Evolutionary conservation across 2,888 invertebrate species (phyloP).

Genomic region (Parnassius glacialis): DNA sequence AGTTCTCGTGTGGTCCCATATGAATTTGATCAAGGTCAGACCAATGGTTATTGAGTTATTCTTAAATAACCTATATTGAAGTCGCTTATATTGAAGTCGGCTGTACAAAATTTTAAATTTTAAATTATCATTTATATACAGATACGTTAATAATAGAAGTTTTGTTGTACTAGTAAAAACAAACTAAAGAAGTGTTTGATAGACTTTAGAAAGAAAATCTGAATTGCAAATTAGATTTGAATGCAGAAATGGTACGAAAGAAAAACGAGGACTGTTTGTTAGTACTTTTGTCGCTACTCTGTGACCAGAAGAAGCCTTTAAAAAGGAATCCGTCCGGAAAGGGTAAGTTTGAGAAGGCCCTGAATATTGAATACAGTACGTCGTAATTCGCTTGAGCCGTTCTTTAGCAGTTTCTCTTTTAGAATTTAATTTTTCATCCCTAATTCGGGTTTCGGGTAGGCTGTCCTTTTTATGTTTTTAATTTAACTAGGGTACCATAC

Average conservation of each 20-base stretch:
- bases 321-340: constrained; percentile 43
- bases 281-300: constrained; percentile 56
- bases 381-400: constrained; percentile 11
- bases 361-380: constrained; percentile 24
- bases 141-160: no score
- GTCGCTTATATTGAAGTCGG: no score
- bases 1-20: no score
- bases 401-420: constrained; percentile 1
- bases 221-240: constrained; percentile 9
- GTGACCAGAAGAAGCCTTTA: constrained; percentile 50
- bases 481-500: no score
- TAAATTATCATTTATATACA: no score
- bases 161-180: no score
- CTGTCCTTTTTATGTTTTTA: constrained; percentile 5
- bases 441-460: neutral
- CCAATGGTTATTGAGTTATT: no score
- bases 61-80: no score
- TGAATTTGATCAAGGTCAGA: no score
- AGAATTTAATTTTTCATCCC: constrained; percentile 9
- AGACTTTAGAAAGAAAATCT: neutral
- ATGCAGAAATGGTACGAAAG: constrained; percentile 55
- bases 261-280: constrained; percentile 61
- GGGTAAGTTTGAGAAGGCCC: constrained; percentile 45
- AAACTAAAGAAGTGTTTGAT: neutral
- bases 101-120: no score